Percentiles rank a stretch among this genome's conserved stretches.
Evolutionary conservation across 2,113 vertebrate genomes (phyloP).

Genomic region (Vicugna pacos): DNA sequence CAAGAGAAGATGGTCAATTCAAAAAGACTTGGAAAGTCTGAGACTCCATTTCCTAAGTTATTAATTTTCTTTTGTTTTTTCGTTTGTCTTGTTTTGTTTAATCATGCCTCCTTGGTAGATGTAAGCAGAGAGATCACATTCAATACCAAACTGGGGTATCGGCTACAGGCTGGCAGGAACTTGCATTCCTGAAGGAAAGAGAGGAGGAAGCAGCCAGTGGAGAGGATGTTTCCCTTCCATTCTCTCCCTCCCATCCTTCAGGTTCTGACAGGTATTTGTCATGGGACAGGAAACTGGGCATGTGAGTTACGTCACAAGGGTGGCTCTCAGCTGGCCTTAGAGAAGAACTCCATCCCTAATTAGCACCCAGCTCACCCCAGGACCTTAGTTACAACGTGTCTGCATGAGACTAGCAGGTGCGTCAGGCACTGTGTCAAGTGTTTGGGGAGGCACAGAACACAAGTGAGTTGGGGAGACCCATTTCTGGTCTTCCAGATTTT

Average conservation of each 20-base stretch:
- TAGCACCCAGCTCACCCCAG: no score
- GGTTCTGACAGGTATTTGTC: not conserved
- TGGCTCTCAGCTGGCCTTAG: not conserved
- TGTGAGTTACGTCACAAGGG: fast-evolving
- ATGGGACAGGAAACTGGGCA: not conserved
- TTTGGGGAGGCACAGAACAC: not conserved
- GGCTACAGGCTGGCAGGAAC: not conserved
- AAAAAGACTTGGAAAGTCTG: not conserved
- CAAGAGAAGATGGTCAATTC: not conserved
- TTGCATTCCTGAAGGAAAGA: not conserved
- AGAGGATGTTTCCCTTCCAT: not conserved
- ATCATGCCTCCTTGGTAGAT: not conserved
- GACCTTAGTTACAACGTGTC: no score
- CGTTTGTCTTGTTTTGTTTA: not conserved
- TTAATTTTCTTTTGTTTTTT: not conserved
- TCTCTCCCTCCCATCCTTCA: not conserved
- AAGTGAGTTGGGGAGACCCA: no score
- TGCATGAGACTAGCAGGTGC: not conserved
- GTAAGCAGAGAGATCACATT: not conserved
- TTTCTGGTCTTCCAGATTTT: not conserved
- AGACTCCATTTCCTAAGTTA: not conserved
- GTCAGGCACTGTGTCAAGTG: not conserved
- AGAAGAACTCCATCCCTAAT: not conserved
- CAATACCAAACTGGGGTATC: not conserved
- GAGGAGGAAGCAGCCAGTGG: not conserved